These are phyloP conservation scores for Dromaius novaehollandiae DNA, from an alignment of 2,113 vertebrate species.

Conservation along the genomic window DNA sequence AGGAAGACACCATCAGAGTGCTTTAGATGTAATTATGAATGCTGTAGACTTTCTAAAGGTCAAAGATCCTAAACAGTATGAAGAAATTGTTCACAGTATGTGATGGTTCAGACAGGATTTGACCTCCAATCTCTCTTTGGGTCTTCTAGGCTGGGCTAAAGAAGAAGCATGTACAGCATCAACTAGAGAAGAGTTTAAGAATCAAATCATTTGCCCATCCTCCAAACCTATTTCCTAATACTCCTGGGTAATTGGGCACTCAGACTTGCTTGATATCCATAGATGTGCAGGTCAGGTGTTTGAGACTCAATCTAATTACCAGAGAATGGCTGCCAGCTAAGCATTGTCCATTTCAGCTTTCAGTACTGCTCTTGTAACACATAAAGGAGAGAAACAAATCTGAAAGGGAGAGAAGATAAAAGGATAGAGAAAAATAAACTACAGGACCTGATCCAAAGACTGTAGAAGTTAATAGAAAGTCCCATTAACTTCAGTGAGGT, in stretches of 20 bases:
- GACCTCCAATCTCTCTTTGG: slow-evolving; percentile 46
- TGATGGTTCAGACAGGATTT: slow-evolving; percentile 41
- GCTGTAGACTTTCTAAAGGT: slow-evolving; percentile 60
- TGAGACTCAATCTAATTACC: slow-evolving; percentile 67
- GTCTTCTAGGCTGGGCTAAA: slow-evolving; percentile 50
- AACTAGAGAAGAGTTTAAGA: slow-evolving; percentile 49
- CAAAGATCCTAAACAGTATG: slow-evolving; percentile 60
- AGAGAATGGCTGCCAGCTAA: slow-evolving; percentile 51
- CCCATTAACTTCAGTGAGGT: slow-evolving; percentile 48
- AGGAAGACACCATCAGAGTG: slow-evolving; percentile 56
- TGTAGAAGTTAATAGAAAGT: slow-evolving; percentile 65
- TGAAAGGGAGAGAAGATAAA: slow-evolving; percentile 73
- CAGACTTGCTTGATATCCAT: slow-evolving; percentile 62
- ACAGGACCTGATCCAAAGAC: slow-evolving; percentile 51
- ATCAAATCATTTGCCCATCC: slow-evolving; percentile 58
- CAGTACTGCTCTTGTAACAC: slow-evolving; percentile 58
- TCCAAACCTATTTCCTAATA: slow-evolving; percentile 63
- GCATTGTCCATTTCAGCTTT: slow-evolving; percentile 67
- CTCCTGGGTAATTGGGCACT: slow-evolving; percentile 65
- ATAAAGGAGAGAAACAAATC: slow-evolving; percentile 72
- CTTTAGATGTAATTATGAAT: slow-evolving; percentile 74
- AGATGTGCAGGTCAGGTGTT: slow-evolving; percentile 68
- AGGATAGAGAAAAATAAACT: slow-evolving; percentile 56
- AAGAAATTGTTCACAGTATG: slow-evolving; percentile 55
- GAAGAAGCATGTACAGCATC: background rate